Percentiles rank a stretch among this genome's conserved stretches.
Evolutionary conservation across 2,113 vertebrate species (phyloP).

Genomic region (Rana temporaria): DNA sequence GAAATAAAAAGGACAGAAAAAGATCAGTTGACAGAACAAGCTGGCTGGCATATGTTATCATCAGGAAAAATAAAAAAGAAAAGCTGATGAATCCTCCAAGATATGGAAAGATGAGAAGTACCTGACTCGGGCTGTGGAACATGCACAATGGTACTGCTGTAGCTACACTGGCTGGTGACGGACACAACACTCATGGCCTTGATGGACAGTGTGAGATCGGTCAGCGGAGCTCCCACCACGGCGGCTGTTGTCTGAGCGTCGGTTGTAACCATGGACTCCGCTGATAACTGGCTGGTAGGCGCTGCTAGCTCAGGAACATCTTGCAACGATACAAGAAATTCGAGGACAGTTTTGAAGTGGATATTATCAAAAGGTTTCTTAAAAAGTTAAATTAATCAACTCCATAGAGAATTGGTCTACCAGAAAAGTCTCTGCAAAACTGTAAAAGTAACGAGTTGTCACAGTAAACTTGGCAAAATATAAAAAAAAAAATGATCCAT

Average conservation of each 20-base stretch:
- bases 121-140: slow-evolving; percentile 85
- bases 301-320: slow-evolving; percentile 62
- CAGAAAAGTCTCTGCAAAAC: neutral
- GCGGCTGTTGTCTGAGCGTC: slow-evolving; percentile 60
- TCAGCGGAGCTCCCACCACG: slow-evolving; percentile 70
- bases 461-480: too few species aligned
- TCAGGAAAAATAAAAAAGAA: neutral
- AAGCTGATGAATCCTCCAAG: neutral
- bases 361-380: slow-evolving; percentile 2
- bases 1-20: too few species aligned
- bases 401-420: too few species aligned
- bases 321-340: slow-evolving; percentile 58
- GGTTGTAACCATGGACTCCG: slow-evolving; percentile 55
- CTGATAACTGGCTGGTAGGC: slow-evolving; percentile 67
- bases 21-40: too few species aligned
- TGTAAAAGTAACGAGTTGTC: neutral
- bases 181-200: slow-evolving; percentile 84
- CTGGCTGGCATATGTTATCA: neutral
- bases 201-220: slow-evolving; percentile 77
- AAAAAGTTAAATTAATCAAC: too few species aligned
- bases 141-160: slow-evolving; percentile 84
- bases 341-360: slow-evolving; percentile 6
- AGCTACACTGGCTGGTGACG: slow-evolving; percentile 84
- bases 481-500: neutral
- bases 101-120: slow-evolving; percentile 54